A percentile compares a stretch with the other conserved stretches of the same genome.
Evolutionary conservation across 2,888 invertebrate species (phyloP).

Genomic region (Bembecia ichneumoniformis): DNA sequence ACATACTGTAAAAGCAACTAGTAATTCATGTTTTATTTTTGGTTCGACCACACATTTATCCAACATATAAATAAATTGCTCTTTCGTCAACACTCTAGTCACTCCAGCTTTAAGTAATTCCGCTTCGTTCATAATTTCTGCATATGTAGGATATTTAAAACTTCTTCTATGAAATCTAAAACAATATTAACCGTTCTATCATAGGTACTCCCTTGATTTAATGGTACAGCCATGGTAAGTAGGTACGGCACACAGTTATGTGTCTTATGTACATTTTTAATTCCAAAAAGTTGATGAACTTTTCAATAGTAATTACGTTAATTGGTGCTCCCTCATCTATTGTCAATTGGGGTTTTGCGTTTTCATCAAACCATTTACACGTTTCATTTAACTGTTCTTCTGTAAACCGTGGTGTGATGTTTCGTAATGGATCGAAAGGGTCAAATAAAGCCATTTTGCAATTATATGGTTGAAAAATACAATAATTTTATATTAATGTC

Average conservation of each 20-base stretch:
- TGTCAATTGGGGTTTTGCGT: slow-evolving; percentile 32
- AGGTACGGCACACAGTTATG: no score
- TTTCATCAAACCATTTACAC: slow-evolving; percentile 41
- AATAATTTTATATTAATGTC: no score
- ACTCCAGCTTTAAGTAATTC: slow-evolving; percentile 40
- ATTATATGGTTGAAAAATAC: not conserved
- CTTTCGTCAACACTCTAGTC: slow-evolving; percentile 38
- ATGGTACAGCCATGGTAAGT: no score
- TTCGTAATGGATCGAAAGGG: slow-evolving; percentile 33
- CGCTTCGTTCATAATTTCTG: slow-evolving; percentile 44
- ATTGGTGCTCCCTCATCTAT: slow-evolving; percentile 35
- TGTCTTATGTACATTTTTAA: slow-evolving; percentile 39
- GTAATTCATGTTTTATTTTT: slow-evolving; percentile 47
- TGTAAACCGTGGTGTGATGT: slow-evolving; percentile 34
- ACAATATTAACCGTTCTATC: not conserved
- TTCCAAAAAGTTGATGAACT: slow-evolving; percentile 38
- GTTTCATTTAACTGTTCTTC: slow-evolving; percentile 42
- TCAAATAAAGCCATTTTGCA: slow-evolving; percentile 33
- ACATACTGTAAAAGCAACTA: slow-evolving; percentile 46
- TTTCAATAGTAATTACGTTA: slow-evolving; percentile 44
- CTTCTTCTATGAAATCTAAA: slow-evolving; percentile 49
- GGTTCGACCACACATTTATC: slow-evolving; percentile 38
- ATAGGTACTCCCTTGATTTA: no score
- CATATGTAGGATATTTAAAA: slow-evolving; percentile 48
- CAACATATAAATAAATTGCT: slow-evolving; percentile 50